phyloP scores from a whole-genome alignment of 2,888 invertebrate species.

The Galeruca laticollis region DNA sequence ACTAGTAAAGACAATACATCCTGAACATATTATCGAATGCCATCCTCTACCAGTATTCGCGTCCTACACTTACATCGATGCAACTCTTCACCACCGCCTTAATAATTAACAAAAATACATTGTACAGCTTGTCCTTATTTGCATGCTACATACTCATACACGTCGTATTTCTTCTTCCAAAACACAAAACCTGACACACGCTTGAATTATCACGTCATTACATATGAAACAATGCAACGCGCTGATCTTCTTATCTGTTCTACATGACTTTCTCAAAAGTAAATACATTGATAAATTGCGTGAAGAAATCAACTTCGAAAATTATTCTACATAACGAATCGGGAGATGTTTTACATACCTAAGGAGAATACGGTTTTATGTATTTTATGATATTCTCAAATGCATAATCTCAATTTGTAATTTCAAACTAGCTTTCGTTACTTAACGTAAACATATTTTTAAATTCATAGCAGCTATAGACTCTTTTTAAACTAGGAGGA shows the following conservation, averaged over 20 bases:
- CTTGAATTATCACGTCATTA: conserved; percentile 49
- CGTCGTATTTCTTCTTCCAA: conserved; percentile 49
- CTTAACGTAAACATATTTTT: too few relatives aligned
- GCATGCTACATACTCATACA: conserved; percentile 52
- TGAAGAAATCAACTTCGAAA: conserved; percentile 23
- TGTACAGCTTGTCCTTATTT: conserved; percentile 49
- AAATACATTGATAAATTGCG: conserved; percentile 39
- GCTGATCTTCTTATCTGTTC: conserved; percentile 43
- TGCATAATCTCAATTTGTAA: too few relatives aligned
- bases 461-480: too few relatives aligned
- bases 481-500: too few relatives aligned
- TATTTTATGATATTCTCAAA: not conserved
- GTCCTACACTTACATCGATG: conserved; percentile 42
- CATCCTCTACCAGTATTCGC: conserved; percentile 24
- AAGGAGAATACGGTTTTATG: not conserved
- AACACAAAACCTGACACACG: conserved; percentile 47
- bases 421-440: too few relatives aligned
- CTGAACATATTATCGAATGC: conserved; percentile 13
- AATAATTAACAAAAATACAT: conserved; percentile 52
- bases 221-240: conserved; percentile 45
- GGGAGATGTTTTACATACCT: conserved; percentile 24
- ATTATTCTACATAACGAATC: conserved; percentile 34
- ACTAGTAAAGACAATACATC: not conserved
- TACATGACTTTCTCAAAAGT: conserved; percentile 34
- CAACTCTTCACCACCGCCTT: conserved; percentile 41